phyloP scores from a whole-genome alignment of 2,797 vertebrate species.

The Trematocara caparti region DNA sequence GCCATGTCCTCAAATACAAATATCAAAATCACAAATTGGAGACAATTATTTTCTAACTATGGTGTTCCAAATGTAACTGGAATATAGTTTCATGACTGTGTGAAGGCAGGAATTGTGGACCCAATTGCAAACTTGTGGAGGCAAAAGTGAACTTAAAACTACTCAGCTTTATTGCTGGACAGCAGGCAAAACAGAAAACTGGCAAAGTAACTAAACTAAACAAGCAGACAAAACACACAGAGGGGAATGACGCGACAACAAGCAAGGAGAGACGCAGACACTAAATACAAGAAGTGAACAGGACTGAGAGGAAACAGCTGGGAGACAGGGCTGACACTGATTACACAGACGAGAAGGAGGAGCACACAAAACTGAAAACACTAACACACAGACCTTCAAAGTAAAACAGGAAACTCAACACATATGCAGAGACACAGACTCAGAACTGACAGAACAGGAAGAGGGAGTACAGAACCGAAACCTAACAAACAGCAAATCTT shows the following conservation, averaged over 20 bases:
- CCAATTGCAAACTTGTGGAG: not conserved
- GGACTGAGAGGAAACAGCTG: not conserved
- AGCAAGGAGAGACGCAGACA: not conserved
- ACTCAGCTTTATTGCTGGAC: rapidly evolving
- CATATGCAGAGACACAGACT: not conserved
- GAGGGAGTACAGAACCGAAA: not conserved
- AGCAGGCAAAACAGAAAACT: not conserved
- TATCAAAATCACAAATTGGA: not conserved
- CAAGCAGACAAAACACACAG: not conserved
- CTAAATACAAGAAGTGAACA: not conserved
- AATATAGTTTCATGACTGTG: not conserved
- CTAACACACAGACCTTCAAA: not conserved
- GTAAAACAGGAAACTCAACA: not conserved
- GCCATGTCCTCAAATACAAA: not conserved
- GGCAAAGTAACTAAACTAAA: not conserved
- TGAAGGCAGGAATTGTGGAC: not conserved
- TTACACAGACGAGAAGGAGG: not conserved
- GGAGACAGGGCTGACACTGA: not conserved
- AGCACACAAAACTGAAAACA: not conserved
- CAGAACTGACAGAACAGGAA: not conserved
- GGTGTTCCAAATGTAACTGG: too few species aligned
- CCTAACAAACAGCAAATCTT: not conserved
- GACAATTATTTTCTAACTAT: not conserved
- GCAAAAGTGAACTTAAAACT: not conserved
- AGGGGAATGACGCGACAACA: rapidly evolving